phyloP scores from a whole-genome alignment of 1,140 invertebrate species.

The Drosophila elegans region DNA sequence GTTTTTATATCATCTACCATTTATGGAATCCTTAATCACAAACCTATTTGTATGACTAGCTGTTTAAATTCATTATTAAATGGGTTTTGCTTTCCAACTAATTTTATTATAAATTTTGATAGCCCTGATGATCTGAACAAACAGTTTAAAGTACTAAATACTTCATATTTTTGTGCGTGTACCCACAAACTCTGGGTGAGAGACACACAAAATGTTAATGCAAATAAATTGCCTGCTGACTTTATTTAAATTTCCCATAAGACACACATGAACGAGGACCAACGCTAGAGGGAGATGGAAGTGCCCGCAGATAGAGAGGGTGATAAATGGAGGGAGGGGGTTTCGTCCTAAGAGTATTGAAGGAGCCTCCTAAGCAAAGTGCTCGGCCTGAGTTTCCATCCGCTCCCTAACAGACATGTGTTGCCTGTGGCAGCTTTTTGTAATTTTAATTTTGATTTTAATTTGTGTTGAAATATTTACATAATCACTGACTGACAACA shows the following conservation, averaged over 20 bases:
- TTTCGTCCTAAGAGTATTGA: constrained; percentile 18
- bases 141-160: not conserved
- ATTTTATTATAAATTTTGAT: too few relatives aligned
- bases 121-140: too few relatives aligned
- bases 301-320: constrained; percentile 3
- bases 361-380: constrained; percentile 64
- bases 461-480: constrained; percentile 84
- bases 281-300: constrained; percentile 22
- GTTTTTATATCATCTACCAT: too few relatives aligned
- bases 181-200: constrained; percentile 16
- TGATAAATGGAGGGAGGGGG: constrained; percentile 1
- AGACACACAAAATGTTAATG: constrained; percentile 72
- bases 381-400: constrained; percentile 42
- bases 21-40: too few relatives aligned
- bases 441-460: constrained; percentile 84
- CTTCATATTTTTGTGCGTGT: constrained; percentile 4
- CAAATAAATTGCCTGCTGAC: constrained; percentile 83
- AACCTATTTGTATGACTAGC: too few relatives aligned
- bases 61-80: too few relatives aligned
- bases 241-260: constrained; percentile 84
- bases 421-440: constrained; percentile 80
- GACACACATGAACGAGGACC: constrained; percentile 63
- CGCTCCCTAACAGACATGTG: constrained; percentile 63
- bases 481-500: constrained; percentile 82
- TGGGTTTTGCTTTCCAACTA: too few relatives aligned